Evolutionary conservation across 2,797 vertebrate species (phyloP).

Genomic region (Loris lydekkerianus): DNA sequence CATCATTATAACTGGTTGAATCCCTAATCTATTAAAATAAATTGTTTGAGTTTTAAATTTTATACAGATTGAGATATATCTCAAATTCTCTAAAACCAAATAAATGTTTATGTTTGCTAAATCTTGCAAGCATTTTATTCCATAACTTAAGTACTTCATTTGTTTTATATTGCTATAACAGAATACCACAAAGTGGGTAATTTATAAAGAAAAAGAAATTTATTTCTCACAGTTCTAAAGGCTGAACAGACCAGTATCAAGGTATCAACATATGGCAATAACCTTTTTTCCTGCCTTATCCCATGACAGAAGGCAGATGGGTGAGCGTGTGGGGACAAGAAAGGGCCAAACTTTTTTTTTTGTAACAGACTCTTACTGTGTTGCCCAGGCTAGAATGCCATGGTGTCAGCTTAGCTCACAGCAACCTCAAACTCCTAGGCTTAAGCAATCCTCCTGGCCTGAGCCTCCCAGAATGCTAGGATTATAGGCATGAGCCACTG

Average conservation of each 20-base stretch:
- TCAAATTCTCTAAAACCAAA: slow-evolving; percentile 12
- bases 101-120: background rate
- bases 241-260: background rate
- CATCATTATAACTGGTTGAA: background rate
- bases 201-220: background rate
- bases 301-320: background rate
- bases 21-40: background rate
- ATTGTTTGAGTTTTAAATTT: background rate
- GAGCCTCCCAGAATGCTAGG: too few relatives aligned
- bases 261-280: background rate
- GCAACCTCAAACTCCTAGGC: too few relatives aligned
- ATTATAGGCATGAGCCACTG: too few relatives aligned
- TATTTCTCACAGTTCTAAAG: background rate
- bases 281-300: background rate
- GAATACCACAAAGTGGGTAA: background rate
- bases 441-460: too few relatives aligned
- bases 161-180: background rate
- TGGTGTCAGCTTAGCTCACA: too few relatives aligned
- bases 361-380: too few relatives aligned
- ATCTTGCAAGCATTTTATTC: background rate
- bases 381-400: too few relatives aligned
- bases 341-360: background rate
- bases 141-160: background rate
- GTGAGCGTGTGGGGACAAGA: background rate
- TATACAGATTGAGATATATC: background rate